Conservation (phyloP, 92 coral and sea anemone genomes). For the Pocillopora grandis region DNA sequence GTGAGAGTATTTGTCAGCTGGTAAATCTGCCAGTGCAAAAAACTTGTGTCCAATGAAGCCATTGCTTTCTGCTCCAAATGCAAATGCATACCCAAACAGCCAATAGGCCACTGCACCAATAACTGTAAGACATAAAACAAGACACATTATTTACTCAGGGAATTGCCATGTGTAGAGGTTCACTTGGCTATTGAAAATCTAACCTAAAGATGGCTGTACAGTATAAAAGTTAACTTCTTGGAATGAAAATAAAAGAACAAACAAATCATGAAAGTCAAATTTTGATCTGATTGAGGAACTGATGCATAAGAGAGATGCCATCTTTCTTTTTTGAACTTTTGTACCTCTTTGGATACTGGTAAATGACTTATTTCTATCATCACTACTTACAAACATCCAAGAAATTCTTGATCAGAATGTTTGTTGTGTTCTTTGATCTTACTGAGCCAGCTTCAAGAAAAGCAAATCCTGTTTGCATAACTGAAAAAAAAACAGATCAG, state of each 20-base stretch:
- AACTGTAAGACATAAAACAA: constrained; percentile 43
- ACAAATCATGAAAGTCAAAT: no score
- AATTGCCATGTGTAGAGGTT: background rate
- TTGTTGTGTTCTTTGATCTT: constrained; percentile 88
- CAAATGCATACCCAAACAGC: constrained; percentile 90
- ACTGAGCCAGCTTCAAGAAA: constrained; percentile 94
- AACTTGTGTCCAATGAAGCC: constrained; percentile 68
- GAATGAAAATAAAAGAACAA: no score
- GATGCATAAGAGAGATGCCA: no score
- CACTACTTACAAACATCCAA: constrained; percentile 84
- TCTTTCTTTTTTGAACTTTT: no score
- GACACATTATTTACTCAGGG: background rate
- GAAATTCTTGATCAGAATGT: constrained; percentile 80
- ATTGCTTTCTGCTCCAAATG: constrained; percentile 73
- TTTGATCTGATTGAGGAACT: no score
- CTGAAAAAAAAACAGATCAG: constrained; percentile 34
- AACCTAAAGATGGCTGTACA: no score
- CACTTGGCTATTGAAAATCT: no score
- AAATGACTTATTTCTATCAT: no score
- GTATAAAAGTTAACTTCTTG: no score
- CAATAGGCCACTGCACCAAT: constrained; percentile 83
- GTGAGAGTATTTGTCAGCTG: constrained; percentile 43
- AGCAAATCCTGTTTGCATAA: constrained; percentile 89
- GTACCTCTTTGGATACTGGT: no score
- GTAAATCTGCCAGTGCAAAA: constrained; percentile 69